These are phyloP conservation scores for Torymus aiolomorphi DNA, from an alignment of 2,888 invertebrate genomes.

Conservation along the genomic window DNA sequence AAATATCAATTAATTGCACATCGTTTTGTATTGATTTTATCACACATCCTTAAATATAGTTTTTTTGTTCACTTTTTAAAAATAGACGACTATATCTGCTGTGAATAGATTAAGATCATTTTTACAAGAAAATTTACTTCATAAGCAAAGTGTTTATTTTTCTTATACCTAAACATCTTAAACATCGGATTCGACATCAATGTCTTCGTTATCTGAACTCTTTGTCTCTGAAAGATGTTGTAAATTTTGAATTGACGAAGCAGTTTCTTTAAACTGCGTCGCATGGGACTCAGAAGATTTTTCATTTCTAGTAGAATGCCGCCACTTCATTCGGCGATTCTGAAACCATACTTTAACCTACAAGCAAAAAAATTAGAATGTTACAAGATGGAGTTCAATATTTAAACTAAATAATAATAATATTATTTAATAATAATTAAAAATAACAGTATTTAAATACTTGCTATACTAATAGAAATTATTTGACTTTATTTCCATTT, in stretches of 20 bases:
- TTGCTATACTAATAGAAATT: too few relatives aligned
- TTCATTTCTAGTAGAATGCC: slow-evolving; percentile 84
- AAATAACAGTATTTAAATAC: too few relatives aligned
- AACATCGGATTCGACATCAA: slow-evolving; percentile 34
- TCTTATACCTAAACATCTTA: neutral
- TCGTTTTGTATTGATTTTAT: too few relatives aligned
- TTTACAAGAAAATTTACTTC: too few relatives aligned
- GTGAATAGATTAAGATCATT: too few relatives aligned
- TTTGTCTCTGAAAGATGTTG: neutral
- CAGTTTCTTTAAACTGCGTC: neutral
- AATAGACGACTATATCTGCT: too few relatives aligned
- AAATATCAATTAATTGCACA: too few relatives aligned
- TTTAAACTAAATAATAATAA: too few relatives aligned
- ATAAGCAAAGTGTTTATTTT: too few relatives aligned
- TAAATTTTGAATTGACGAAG: neutral
- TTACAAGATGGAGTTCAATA: neutral
- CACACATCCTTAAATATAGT: too few relatives aligned
- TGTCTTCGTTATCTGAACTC: slow-evolving; percentile 38
- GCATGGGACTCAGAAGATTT: neutral
- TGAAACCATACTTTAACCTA: slow-evolving; percentile 97
- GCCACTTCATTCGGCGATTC: slow-evolving; percentile 93
- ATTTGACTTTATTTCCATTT: neutral
- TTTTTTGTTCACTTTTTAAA: too few relatives aligned
- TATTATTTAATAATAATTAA: too few relatives aligned
- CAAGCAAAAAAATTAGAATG: slow-evolving; percentile 6